A percentile compares a stretch with the other conserved stretches of the same genome.
phyloP scores from a whole-genome alignment of 1,140 invertebrate species.

The Rhagoletis pomonella region DNA sequence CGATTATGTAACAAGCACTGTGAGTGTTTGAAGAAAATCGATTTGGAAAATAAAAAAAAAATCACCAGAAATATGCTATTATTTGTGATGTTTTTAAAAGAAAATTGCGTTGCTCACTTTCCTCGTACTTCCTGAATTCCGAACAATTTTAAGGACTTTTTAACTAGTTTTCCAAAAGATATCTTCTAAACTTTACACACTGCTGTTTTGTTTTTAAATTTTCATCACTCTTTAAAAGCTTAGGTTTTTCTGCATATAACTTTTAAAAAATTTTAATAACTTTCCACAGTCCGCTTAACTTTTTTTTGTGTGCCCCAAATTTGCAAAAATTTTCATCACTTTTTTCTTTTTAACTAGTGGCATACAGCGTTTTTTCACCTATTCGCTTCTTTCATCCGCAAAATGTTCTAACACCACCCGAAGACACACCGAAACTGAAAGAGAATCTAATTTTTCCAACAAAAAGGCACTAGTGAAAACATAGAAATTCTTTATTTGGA shows the following conservation, averaged over 20 bases:
- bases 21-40: constrained; percentile 10
- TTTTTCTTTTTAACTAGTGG: background rate
- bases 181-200: too few relatives aligned
- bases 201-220: too few relatives aligned
- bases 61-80: too few relatives aligned
- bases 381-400: background rate
- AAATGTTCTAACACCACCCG: constrained; percentile 14
- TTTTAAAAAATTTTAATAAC: background rate
- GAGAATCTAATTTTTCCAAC: constrained; percentile 27
- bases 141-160: too few relatives aligned
- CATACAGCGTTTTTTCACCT: background rate
- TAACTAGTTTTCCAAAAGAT: too few relatives aligned
- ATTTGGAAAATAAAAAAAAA: background rate
- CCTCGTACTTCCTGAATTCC: background rate
- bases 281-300: background rate
- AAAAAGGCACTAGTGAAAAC: constrained; percentile 28
- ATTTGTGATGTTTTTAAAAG: too few relatives aligned
- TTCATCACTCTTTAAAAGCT: too few relatives aligned
- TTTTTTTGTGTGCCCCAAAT: background rate
- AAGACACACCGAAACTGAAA: constrained; percentile 47
- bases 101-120: too few relatives aligned
- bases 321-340: background rate
- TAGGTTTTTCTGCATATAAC: too few relatives aligned
- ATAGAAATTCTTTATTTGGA: constrained; percentile 48
- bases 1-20: constrained; percentile 4